phyloP scores from a whole-genome alignment of 2,113 vertebrate species.

The Colistium nudipinnis region DNA sequence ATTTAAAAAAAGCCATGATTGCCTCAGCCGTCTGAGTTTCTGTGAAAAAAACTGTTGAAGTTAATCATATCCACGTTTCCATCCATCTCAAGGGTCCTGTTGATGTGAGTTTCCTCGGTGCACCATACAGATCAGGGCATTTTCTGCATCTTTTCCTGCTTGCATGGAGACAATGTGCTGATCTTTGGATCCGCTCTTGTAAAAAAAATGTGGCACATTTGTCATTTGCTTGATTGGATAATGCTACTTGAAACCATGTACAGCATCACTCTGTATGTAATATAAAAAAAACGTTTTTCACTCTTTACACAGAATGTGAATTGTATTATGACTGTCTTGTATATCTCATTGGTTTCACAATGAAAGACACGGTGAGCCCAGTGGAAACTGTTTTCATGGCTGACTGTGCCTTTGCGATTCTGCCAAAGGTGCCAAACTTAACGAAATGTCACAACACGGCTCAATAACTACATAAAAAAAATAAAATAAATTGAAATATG shows the following conservation, averaged over 20 bases:
- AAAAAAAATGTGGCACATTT: conserved; percentile 2
- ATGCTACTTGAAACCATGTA: background rate
- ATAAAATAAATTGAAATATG: background rate
- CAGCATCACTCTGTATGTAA: background rate
- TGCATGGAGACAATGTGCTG: background rate
- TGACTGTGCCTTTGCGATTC: too few species aligned
- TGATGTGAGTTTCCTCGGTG: background rate
- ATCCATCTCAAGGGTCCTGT: conserved; percentile 17
- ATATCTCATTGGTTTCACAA: background rate
- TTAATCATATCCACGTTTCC: conserved; percentile 1
- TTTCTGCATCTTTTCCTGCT: background rate
- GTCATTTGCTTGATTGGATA: background rate
- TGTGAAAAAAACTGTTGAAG: background rate
- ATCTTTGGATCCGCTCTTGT: background rate
- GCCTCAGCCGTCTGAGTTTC: background rate
- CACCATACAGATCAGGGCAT: background rate
- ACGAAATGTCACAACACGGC: background rate
- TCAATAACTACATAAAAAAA: background rate
- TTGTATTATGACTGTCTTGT: conserved; percentile 1
- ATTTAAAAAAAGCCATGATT: background rate
- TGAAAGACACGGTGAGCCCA: background rate
- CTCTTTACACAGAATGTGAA: conserved; percentile 2
- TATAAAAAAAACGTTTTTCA: background rate
- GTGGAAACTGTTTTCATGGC: background rate
- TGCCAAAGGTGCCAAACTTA: conserved; percentile 16